Conservation (phyloP, 2,113 vertebrate species). For the Bubo scandiacus region DNA sequence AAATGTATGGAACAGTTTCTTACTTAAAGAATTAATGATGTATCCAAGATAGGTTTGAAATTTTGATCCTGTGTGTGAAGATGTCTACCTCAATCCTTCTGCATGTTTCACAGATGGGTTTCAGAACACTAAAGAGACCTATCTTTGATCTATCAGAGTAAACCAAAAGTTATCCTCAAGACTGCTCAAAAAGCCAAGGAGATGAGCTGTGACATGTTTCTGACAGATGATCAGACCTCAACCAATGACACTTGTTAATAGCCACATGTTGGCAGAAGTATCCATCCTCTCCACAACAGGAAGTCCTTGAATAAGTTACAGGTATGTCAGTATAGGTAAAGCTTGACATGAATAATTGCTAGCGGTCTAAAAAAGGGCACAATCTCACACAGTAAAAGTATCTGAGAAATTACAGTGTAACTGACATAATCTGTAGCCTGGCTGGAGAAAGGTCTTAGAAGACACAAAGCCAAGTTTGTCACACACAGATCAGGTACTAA, state of each 20-base stretch:
- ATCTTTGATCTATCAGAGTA: neutral
- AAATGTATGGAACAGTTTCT: neutral
- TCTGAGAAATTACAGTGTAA: neutral
- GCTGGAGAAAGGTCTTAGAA: neutral
- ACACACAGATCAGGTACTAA: neutral
- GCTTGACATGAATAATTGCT: neutral
- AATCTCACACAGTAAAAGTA: neutral
- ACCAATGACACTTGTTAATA: neutral
- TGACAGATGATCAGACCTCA: neutral
- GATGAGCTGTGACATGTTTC: neutral
- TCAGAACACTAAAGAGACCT: neutral
- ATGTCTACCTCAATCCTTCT: neutral
- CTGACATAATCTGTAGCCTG: neutral
- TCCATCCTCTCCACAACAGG: neutral
- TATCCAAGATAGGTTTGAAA: neutral
- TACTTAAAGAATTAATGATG: neutral
- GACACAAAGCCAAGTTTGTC: neutral
- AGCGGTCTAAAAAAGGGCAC: neutral
- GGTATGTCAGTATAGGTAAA: neutral
- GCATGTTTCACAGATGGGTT: fast-evolving
- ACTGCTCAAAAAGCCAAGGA: neutral
- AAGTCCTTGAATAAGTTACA: neutral
- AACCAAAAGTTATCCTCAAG: neutral
- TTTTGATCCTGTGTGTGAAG: neutral
- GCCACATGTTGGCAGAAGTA: neutral